phyloP scores from a whole-genome alignment of 1,140 invertebrate genomes.

The Grapholita molesta region DNA sequence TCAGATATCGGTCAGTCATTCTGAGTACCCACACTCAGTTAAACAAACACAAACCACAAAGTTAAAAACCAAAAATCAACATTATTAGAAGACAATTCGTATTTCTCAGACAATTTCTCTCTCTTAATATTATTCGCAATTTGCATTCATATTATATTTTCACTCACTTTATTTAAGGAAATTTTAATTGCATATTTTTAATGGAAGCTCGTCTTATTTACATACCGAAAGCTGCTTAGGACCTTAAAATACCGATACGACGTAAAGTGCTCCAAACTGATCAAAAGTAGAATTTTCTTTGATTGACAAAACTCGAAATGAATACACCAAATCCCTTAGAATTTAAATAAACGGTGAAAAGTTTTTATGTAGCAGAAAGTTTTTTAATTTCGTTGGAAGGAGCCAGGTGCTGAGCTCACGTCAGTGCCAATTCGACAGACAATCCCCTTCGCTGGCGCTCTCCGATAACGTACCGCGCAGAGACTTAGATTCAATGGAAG shows the following conservation, averaged over 20 bases:
- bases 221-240: background rate
- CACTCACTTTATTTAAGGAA: background rate
- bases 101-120: no score
- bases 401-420: constrained; percentile 55
- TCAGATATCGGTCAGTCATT: no score
- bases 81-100: no score
- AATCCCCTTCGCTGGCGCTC: constrained; percentile 36
- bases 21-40: no score
- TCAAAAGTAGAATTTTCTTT: constrained; percentile 43
- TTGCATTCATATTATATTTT: background rate
- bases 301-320: constrained; percentile 66
- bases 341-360: constrained; percentile 69
- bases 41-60: no score
- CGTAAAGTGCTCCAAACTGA: constrained; percentile 23
- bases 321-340: constrained; percentile 67
- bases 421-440: constrained; percentile 55
- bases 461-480: constrained; percentile 36
- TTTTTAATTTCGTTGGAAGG: constrained; percentile 72
- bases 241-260: constrained; percentile 25
- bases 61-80: no score
- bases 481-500: constrained; percentile 21
- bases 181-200: background rate
- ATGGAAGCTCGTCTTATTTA: background rate
- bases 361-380: constrained; percentile 59
- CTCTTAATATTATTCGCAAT: background rate